Percentiles rank a stretch among this genome's conserved stretches.
These are phyloP conservation scores for Amphipyra berbera DNA, from an alignment of 2,888 invertebrate genomes.

Conservation along the genomic window DNA sequence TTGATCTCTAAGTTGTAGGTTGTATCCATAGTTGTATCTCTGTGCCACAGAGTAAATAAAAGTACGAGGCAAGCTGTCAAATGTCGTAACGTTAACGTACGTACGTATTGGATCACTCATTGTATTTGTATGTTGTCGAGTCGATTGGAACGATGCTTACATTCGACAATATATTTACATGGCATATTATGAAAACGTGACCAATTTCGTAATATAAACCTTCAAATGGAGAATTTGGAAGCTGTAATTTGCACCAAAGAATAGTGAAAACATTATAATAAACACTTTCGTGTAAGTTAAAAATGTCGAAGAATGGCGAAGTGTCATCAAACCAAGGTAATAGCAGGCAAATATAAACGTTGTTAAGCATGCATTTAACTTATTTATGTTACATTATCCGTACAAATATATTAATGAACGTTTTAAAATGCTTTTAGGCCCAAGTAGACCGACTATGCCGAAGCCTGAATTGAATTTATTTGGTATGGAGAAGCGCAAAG, in stretches of 20 bases:
- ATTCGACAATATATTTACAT: constrained; percentile 62
- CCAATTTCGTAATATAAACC: constrained; percentile 62
- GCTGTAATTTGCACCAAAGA: constrained; percentile 73
- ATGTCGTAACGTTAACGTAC: no score
- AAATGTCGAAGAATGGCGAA: constrained; percentile 93
- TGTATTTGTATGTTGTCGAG: constrained; percentile 64
- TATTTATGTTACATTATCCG: not conserved
- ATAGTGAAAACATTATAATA: constrained; percentile 67
- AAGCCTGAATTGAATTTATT: constrained; percentile 86
- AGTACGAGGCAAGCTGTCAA: no score
- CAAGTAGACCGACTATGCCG: constrained; percentile 83
- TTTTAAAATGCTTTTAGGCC: constrained; percentile 73
- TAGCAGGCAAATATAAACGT: constrained; percentile 31
- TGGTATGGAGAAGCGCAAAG: constrained; percentile 89
- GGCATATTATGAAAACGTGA: constrained; percentile 74
- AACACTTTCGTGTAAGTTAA: constrained; percentile 69
- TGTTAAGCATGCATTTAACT: constrained; percentile 13
- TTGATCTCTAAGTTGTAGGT: no score
- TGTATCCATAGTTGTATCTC: no score
- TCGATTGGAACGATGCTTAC: constrained; percentile 69
- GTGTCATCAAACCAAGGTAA: constrained; percentile 92
- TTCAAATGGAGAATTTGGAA: constrained; percentile 82
- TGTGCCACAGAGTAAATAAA: no score
- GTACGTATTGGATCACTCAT: no score
- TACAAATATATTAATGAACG: not conserved